A percentile compares a stretch with the other conserved stretches of the same genome.
Conservation (phyloP, 2,888 invertebrate species). For the Drosophila hawaiiensis region DNA sequence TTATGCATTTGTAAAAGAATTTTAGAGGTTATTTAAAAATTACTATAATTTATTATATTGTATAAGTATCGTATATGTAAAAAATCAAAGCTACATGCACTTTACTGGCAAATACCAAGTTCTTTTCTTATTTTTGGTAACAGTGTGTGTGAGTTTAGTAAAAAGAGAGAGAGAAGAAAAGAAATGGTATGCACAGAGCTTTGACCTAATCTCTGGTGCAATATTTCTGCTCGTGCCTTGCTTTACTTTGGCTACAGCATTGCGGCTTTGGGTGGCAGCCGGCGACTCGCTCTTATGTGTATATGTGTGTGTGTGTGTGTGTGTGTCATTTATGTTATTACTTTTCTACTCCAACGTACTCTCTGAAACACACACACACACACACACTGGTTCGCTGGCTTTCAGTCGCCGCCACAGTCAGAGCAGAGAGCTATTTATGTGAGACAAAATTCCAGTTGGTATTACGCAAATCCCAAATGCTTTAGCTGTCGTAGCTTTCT, state of each 20-base stretch:
- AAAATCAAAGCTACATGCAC: conserved; percentile 28
- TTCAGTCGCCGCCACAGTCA: conserved; percentile 34
- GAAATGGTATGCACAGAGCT: conserved; percentile 78
- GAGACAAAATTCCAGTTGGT: conserved; percentile 81
- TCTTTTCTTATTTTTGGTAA: conserved; percentile 5
- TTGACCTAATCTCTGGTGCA: conserved; percentile 81
- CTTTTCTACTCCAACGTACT: conserved; percentile 54
- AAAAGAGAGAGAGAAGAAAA: conserved; percentile 39
- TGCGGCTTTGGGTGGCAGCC: conserved; percentile 21
- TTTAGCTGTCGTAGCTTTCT: conserved; percentile 80
- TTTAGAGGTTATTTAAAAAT: neutral
- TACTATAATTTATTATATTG: neutral
- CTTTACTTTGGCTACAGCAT: conserved; percentile 56
- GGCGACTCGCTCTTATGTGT: conserved; percentile 2
- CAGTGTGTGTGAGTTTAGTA: conserved; percentile 54
- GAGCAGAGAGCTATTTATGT: conserved; percentile 72
- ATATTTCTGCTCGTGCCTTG: conserved; percentile 74
- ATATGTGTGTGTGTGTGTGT: neutral
- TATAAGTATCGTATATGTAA: neutral
- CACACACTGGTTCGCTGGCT: conserved; percentile 13
- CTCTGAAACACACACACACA: conserved; percentile 5
- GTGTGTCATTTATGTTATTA: conserved; percentile 70
- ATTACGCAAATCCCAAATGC: conserved; percentile 81
- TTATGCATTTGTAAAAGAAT: neutral
- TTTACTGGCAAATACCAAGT: conserved; percentile 2